Percentiles rank a stretch among this genome's conserved stretches.
Evolutionary conservation across 2,888 invertebrate species (phyloP).

Genomic region (Eristalinus sepulchralis): DNA sequence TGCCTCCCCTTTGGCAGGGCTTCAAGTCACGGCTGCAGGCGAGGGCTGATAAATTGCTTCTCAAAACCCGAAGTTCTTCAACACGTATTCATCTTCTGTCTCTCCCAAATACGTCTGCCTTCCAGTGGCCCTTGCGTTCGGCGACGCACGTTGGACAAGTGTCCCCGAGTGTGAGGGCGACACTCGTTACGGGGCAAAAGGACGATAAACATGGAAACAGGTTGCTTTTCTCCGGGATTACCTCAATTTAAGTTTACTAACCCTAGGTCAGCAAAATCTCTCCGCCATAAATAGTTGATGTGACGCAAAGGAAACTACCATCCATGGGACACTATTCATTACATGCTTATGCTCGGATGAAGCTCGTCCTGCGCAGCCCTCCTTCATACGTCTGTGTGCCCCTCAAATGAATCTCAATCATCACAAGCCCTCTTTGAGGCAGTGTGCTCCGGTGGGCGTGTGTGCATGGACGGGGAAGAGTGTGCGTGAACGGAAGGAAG

Average conservation of each 20-base stretch:
- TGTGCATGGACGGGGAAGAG: background rate
- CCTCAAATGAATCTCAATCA: conserved; percentile 23
- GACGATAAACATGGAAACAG: conserved; percentile 44
- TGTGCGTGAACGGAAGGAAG: background rate
- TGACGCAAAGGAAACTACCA: conserved; percentile 16
- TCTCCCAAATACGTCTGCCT: conserved; percentile 18
- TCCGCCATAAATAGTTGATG: conserved; percentile 16
- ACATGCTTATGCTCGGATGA: conserved; percentile 17
- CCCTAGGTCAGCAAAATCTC: conserved; percentile 37
- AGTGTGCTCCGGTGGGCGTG: background rate
- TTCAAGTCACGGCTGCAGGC: conserved; percentile 4
- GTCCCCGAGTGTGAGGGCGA: background rate
- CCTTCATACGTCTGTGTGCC: background rate
- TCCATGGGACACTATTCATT: conserved; percentile 25
- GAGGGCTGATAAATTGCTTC: conserved; percentile 52
- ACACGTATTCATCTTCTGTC: conserved; percentile 34
- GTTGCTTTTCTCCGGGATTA: conserved; percentile 19
- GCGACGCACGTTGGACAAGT: background rate
- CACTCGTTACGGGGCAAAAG: conserved; percentile 21
- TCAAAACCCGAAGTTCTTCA: conserved; percentile 27
- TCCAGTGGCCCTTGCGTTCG: background rate
- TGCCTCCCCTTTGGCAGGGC: background rate
- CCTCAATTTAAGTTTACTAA: conserved; percentile 41
- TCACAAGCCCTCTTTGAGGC: conserved; percentile 5
- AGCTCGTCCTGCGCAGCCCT: background rate